Conservation (phyloP, 2,888 invertebrate species). For the Zeuzera pyrina region DNA sequence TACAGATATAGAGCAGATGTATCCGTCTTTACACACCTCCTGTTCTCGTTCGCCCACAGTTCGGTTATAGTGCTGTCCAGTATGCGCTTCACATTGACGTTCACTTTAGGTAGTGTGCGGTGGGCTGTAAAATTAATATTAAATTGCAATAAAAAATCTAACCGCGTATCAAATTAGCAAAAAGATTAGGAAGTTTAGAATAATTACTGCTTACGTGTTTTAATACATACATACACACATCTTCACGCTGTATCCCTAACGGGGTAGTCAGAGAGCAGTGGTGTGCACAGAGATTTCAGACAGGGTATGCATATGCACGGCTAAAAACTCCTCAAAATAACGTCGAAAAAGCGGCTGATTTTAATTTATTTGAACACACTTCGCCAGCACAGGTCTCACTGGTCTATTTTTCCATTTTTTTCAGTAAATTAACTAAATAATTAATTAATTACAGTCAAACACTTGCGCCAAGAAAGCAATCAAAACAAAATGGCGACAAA, state of each 20-base stretch:
- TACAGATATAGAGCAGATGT: conserved; percentile 10
- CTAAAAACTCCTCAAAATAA: too few species aligned
- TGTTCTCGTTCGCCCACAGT: conserved; percentile 72
- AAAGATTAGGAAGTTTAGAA: not conserved
- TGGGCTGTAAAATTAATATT: conserved; percentile 18
- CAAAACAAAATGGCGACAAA: too few species aligned
- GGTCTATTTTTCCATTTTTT: too few species aligned
- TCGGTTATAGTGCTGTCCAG: conserved; percentile 84
- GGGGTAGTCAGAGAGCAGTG: not conserved
- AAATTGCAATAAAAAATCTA: conserved; percentile 8
- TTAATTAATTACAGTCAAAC: too few species aligned
- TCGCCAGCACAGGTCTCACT: too few species aligned
- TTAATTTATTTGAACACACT: too few species aligned
- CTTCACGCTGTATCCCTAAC: not conserved
- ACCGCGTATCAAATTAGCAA: not conserved
- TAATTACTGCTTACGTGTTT: not conserved
- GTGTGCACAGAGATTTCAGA: not conserved
- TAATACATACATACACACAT: not conserved
- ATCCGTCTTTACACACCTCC: conserved; percentile 74
- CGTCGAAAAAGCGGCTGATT: too few species aligned
- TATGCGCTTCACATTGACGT: conserved; percentile 79
- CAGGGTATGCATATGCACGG: too few species aligned
- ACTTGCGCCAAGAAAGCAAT: too few species aligned
- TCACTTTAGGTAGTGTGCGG: conserved; percentile 9
- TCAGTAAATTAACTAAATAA: too few species aligned